phyloP scores from a whole-genome alignment of 2,797 vertebrate species.

The Antrozous pallidus region DNA sequence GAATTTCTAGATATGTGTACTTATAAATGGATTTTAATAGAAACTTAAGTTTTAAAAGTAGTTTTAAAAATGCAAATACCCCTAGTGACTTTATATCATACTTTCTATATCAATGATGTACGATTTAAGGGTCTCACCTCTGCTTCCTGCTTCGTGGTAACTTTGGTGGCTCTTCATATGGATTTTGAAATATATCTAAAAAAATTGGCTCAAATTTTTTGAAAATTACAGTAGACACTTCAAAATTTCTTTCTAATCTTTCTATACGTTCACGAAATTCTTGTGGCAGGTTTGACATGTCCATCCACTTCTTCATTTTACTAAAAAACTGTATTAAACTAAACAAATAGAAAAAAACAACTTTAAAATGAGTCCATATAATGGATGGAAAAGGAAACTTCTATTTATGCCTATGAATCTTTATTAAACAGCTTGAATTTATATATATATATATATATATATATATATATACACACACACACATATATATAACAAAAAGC shows the following conservation, averaged over 20 bases:
- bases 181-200: conserved; percentile 94
- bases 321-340: conserved; percentile 98
- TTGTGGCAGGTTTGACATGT: conserved; percentile 94
- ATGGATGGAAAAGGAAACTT: conserved; percentile 22
- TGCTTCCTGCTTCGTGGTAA: conserved; percentile 94
- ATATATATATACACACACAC: too few species aligned
- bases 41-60: conserved; percentile 17
- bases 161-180: conserved; percentile 88
- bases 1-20: conserved; percentile 1
- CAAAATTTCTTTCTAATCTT: conserved; percentile 95
- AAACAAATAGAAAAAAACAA: conserved; percentile 61
- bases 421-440: conserved; percentile 12
- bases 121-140: conserved; percentile 81
- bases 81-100: not conserved
- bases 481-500: too few species aligned
- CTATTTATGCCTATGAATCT: conserved; percentile 1
- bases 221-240: conserved; percentile 97
- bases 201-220: conserved; percentile 98
- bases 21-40: conserved; percentile 2
- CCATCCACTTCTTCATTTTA: conserved; percentile 99
- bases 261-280: conserved; percentile 93
- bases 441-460: too few species aligned
- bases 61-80: conserved; percentile 38
- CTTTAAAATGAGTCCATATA: conserved; percentile 48
- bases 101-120: not conserved